Evolutionary conservation across 35 echinoderm and acorn worm species (phyloP).

Genomic region (Apostichopus californicus): DNA sequence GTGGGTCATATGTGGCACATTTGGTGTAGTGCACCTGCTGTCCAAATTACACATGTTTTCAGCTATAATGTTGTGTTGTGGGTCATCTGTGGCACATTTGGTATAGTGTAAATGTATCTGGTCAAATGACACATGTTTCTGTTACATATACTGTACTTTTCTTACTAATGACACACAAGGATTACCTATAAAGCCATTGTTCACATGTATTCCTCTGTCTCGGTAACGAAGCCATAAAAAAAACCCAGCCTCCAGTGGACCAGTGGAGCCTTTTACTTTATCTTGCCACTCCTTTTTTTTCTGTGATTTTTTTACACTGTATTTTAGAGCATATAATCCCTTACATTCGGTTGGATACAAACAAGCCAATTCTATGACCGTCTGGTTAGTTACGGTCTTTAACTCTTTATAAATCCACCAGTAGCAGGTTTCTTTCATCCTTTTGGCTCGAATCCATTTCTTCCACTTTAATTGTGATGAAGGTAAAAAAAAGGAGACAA

Average conservation of each 20-base stretch:
- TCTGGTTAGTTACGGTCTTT: conserved; percentile 25
- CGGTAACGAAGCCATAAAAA: background rate
- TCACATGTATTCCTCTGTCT: background rate
- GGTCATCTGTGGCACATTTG: no score
- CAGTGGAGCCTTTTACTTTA: background rate
- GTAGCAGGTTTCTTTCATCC: conserved; percentile 20
- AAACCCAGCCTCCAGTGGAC: background rate
- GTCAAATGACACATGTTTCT: no score
- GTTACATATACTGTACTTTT: no score
- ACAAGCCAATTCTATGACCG: background rate
- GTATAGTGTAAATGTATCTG: no score
- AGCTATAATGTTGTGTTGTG: no score
- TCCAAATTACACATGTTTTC: no score
- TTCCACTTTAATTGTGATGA: conserved; percentile 18
- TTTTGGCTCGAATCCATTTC: background rate
- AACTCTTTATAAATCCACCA: conserved; percentile 31
- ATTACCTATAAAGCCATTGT: background rate
- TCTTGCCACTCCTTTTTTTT: background rate
- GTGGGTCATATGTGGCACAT: no score
- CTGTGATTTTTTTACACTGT: background rate
- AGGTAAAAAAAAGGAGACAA: background rate
- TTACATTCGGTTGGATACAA: background rate
- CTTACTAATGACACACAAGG: no score
- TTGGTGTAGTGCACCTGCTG: no score
- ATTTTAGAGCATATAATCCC: background rate